phyloP scores from a whole-genome alignment of 2,797 vertebrate species.

The Xenopus petersii region DNA sequence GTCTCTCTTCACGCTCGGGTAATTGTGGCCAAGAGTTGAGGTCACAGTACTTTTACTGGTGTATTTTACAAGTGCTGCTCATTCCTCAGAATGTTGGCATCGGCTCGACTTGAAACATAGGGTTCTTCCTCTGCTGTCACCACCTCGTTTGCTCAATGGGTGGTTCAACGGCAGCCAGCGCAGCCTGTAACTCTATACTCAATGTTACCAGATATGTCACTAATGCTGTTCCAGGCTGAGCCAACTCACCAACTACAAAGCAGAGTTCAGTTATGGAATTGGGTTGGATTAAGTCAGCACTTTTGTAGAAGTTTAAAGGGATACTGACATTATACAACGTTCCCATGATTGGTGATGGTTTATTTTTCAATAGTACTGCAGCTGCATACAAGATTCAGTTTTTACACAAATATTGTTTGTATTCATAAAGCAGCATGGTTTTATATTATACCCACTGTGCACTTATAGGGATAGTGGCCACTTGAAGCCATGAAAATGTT shows the following conservation, averaged over 20 bases:
- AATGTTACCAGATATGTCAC: conserved; percentile 13
- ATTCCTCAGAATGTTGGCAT: conserved; percentile 26
- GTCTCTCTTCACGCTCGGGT: conserved; percentile 37
- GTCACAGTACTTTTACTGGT: conserved; percentile 40
- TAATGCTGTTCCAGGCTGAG: conserved; percentile 18
- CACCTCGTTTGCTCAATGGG: conserved; percentile 37
- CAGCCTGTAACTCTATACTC: conserved; percentile 23
- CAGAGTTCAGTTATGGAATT: conserved; percentile 19
- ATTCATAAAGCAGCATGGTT: no score
- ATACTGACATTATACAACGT: no score
- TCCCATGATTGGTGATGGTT: no score
- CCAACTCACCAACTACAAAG: conserved; percentile 20
- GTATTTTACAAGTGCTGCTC: conserved; percentile 37
- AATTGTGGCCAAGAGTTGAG: conserved; percentile 47
- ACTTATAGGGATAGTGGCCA: no score
- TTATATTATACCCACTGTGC: no score
- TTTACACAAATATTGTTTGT: no score
- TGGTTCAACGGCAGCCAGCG: conserved; percentile 27
- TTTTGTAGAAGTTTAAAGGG: no score
- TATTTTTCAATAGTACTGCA: no score
- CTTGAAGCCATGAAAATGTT: no score
- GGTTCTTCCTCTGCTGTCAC: conserved; percentile 32
- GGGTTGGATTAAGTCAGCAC: not conserved
- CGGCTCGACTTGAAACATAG: not conserved
- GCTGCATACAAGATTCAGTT: no score